Evolutionary conservation across 2,113 vertebrate genomes (phyloP).

Genomic region (Myiopsitta monachus): DNA sequence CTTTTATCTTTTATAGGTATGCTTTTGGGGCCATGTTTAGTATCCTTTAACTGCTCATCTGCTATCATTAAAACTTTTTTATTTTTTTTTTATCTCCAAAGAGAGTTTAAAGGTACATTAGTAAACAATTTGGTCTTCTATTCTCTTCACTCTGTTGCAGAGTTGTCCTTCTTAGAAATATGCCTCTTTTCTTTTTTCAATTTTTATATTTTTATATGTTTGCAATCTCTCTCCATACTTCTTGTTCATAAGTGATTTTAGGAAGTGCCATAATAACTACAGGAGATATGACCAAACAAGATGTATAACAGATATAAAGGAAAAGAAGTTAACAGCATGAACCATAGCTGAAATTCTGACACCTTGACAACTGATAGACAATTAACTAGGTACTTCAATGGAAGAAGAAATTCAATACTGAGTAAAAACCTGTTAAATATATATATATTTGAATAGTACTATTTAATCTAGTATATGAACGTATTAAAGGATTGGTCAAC

Average conservation of each 20-base stretch:
- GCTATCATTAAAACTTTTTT: neutral
- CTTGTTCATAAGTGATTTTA: neutral
- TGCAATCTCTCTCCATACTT: neutral
- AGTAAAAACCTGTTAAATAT: neutral
- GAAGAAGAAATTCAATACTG: neutral
- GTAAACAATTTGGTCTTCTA: neutral
- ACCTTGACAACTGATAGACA: neutral
- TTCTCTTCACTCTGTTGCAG: neutral
- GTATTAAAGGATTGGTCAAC: neutral
- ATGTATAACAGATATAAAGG: neutral
- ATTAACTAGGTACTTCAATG: neutral
- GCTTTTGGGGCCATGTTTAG: neutral
- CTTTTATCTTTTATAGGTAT: slow-evolving; percentile 39
- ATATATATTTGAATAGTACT: neutral
- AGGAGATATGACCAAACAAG: neutral
- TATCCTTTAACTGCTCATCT: slow-evolving; percentile 23
- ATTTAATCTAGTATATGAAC: neutral
- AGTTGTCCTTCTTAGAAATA: neutral
- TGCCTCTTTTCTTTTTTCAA: neutral
- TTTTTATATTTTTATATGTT: neutral
- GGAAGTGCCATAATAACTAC: neutral
- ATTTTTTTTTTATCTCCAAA: slow-evolving; percentile 13
- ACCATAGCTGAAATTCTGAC: neutral
- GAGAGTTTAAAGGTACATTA: slow-evolving; percentile 23
- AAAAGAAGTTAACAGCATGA: neutral